Evolutionary conservation across 1,140 invertebrate species (phyloP), one percentile per base, ranked within the genome.

Genomic region (Drosophila funebris): DNA sequence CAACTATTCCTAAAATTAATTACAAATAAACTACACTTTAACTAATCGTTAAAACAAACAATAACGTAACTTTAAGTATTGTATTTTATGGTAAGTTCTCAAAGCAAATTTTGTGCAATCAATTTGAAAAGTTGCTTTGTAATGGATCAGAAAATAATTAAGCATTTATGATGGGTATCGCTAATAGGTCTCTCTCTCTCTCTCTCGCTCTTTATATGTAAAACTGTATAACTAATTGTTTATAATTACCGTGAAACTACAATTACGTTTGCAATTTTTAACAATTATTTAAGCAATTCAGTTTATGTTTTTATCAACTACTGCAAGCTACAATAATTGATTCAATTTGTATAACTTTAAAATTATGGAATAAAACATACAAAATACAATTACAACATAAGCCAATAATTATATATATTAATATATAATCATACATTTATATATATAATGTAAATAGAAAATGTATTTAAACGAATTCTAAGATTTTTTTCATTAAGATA

Each of bases 221-320:
- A 62, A 53, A 72, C 16, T 18, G 24, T 53, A 53, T 44, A 29
- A 68, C 46, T 62, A 69, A 61, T 62, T 69, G 11, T 76, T 79
- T 70, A 64, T 79, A 58, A 71, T 70, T 58, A 58, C 24, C 53
- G 52, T 67, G 29, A 75, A 69, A 31, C 50, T 16, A 56, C 43
- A 90, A 85, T 81, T 89, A 90, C 88, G 88, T 90, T 90, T 90
- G 88, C 88, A 90, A 90, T 90, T 90, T 90, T 80, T 54, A 84
- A 75, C 68, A 90, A 78, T 72, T 89, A 80, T 89, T 89, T 89
- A 89, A 84, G 84, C 84, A 89, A 90, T 90, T 84, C 66, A 78
- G 73, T 89, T 89, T 80, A 85, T 75, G 73, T 73, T 83, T 84
- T 60, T 60, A 43, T 61, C 61, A 79, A 85, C 67, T 82, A 85